These are phyloP conservation scores for Scaptomyza pallida DNA, from an alignment of 1,140 invertebrate species.

Conservation along the genomic window DNA sequence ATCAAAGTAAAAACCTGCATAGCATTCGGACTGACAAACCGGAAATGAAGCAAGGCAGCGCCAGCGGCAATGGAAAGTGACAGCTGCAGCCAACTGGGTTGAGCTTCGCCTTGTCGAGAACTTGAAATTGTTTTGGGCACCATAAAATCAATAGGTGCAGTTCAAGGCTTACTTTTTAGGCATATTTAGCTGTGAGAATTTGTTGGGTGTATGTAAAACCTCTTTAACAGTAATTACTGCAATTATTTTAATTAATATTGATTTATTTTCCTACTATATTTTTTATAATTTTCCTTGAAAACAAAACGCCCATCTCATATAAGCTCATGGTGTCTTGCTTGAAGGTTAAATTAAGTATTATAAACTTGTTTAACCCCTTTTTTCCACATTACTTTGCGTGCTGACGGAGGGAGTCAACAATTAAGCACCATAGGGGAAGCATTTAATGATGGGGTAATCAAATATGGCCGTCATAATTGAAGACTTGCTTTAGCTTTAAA, in stretches of 20 bases:
- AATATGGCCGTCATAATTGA: conserved; percentile 6
- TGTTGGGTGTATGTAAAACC: background rate
- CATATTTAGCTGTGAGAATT: background rate
- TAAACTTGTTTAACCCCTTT: conserved; percentile 1
- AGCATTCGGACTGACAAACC: conserved; percentile 31
- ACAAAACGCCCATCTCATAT: background rate
- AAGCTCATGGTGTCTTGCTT: conserved; percentile 9
- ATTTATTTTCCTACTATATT: background rate
- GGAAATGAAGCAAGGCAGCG: conserved; percentile 55
- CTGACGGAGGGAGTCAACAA: background rate
- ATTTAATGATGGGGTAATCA: conserved; percentile 36
- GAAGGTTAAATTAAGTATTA: conserved; percentile 17
- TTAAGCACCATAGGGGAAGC: conserved; percentile 20
- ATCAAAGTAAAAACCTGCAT: conserved; percentile 16
- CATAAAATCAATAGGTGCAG: conserved; percentile 39
- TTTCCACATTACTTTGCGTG: conserved; percentile 25
- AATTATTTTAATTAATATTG: background rate
- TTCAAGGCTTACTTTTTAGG: conserved; percentile 25
- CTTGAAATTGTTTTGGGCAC: conserved; percentile 26
- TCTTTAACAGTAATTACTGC: too few relatives aligned
- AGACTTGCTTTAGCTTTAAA: conserved; percentile 2
- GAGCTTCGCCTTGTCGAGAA: conserved; percentile 1
- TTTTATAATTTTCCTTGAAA: background rate
- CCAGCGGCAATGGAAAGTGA: conserved; percentile 17
- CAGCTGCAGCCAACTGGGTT: conserved; percentile 31